Evolutionary conservation across 2,888 invertebrate species (phyloP).

Genomic region (Drosophila kambysellisi): DNA sequence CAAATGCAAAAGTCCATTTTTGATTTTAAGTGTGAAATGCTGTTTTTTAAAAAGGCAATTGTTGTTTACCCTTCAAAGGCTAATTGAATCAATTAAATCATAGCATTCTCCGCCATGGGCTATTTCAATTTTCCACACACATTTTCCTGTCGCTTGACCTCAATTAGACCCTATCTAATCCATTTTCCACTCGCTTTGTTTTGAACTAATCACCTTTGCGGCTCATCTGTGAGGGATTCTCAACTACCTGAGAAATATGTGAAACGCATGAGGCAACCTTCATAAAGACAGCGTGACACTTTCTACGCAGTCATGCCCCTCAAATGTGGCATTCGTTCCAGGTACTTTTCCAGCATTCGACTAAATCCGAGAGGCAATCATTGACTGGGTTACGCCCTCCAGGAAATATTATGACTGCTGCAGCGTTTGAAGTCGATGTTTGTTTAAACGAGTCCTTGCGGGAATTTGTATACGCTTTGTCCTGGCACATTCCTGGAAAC

Average conservation of each 20-base stretch:
- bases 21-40: constrained; percentile 7
- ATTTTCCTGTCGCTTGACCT: constrained; percentile 60
- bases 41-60: neutral
- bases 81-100: constrained; percentile 34
- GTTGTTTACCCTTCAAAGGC: constrained; percentile 12
- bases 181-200: constrained; percentile 63
- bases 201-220: constrained; percentile 66
- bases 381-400: constrained; percentile 59
- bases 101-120: constrained; percentile 18
- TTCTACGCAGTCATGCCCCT: constrained; percentile 50
- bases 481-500: constrained; percentile 5
- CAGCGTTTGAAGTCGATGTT: constrained; percentile 5
- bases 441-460: neutral
- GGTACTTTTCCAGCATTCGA: constrained; percentile 33
- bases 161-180: constrained; percentile 71
- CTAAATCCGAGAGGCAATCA: constrained; percentile 63
- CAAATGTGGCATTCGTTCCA: constrained; percentile 33
- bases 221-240: constrained; percentile 18
- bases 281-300: constrained; percentile 66
- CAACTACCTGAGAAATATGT: constrained; percentile 62
- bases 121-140: constrained; percentile 20
- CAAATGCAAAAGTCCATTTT: neutral
- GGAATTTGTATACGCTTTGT: neutral
- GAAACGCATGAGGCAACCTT: constrained; percentile 34
- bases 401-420: constrained; percentile 30